Evolutionary conservation across 2,888 invertebrate species (phyloP).

Genomic region (Folsomia candida): DNA sequence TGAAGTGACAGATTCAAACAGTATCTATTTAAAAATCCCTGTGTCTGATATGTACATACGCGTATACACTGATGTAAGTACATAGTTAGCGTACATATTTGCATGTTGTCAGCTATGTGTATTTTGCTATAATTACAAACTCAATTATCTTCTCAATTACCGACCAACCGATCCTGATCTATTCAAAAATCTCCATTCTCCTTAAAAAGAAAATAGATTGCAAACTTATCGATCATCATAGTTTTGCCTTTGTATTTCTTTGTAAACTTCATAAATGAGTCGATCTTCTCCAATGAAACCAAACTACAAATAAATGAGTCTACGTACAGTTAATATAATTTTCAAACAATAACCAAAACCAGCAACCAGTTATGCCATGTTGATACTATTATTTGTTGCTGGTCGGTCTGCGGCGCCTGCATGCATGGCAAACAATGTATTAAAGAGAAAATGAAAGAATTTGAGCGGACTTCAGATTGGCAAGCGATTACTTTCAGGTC

Average conservation of each 20-base stretch:
- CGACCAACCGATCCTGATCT: neutral
- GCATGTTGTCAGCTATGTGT: too few relatives aligned
- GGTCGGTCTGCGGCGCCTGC: too few relatives aligned
- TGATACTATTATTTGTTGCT: neutral
- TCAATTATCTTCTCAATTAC: neutral
- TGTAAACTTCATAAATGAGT: neutral
- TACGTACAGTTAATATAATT: neutral
- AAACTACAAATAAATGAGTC: neutral
- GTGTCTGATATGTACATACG: too few relatives aligned
- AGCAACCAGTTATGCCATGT: neutral
- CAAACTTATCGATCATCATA: neutral
- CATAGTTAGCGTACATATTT: too few relatives aligned
- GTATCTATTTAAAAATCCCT: too few relatives aligned
- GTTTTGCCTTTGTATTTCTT: neutral
- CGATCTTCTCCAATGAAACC: neutral
- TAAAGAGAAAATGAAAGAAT: neutral
- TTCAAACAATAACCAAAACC: neutral
- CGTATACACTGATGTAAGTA: too few relatives aligned
- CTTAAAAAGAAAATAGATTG: neutral
- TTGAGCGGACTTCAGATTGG: neutral
- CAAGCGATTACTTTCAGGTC: neutral
- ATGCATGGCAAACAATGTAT: neutral
- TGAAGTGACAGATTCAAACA: neutral
- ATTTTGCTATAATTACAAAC: neutral
- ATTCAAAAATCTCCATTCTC: neutral